These are phyloP conservation scores for Brassicogethes aeneus DNA, from an alignment of 2,888 invertebrate genomes.

Conservation along the genomic window DNA sequence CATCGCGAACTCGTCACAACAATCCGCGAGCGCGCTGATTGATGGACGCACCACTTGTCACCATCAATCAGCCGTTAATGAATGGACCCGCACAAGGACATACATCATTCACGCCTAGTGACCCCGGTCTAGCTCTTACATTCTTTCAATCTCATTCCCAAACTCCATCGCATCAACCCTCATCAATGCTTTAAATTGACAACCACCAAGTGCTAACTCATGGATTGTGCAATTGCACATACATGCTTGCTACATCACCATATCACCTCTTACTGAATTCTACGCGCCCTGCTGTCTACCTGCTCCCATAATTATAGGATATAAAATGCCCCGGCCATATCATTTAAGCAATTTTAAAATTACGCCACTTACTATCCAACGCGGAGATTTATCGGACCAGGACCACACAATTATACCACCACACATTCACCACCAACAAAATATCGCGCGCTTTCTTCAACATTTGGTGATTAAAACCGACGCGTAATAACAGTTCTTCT, in stretches of 20 bases:
- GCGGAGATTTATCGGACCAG: not conserved
- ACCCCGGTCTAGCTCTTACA: conserved; percentile 16
- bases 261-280: not conserved
- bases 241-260: too few species aligned
- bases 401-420: conserved; percentile 1
- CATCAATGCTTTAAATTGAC: too few species aligned
- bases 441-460: too few species aligned
- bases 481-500: conserved; percentile 31
- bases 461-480: too few species aligned
- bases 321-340: conserved; percentile 5
- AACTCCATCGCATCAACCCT: too few species aligned
- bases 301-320: conserved; percentile 8
- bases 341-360: conserved; percentile 7
- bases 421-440: too few species aligned
- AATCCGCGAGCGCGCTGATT: conserved; percentile 15
- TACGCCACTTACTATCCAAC: not conserved
- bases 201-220: too few species aligned
- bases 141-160: conserved; percentile 14
- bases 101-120: conserved; percentile 25
- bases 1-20: not conserved
- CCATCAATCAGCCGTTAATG: conserved; percentile 28
- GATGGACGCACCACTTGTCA: conserved; percentile 18
- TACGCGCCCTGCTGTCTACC: conserved; percentile 10
- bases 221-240: not conserved
- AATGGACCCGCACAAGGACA: conserved; percentile 22